Conservation (phyloP, 64 coral and sea anemone genomes). For the Pocillopora verrucosa region DNA sequence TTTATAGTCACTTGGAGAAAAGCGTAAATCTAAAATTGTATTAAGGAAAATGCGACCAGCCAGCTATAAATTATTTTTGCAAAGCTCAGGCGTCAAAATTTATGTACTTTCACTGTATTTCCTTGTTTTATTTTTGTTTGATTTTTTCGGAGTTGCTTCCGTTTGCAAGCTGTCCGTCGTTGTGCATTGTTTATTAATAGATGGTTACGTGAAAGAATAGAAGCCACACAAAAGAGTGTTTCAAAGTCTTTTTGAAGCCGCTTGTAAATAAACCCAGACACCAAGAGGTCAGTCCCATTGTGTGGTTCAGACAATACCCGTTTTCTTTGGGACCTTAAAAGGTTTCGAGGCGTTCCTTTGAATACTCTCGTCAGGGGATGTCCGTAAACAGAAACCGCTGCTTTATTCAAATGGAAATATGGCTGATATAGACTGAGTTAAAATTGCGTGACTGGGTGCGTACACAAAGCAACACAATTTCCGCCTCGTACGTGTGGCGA, state of each 20-base stretch:
- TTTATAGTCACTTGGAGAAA: too few species aligned
- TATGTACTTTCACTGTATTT: background rate
- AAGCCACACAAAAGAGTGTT: background rate
- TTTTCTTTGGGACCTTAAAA: background rate
- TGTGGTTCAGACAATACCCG: slow-evolving; percentile 12
- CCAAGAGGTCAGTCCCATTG: slow-evolving; percentile 27
- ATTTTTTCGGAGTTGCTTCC: background rate
- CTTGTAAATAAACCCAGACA: slow-evolving; percentile 3
- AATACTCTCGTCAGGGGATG: background rate
- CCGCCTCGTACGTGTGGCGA: background rate
- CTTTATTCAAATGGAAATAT: slow-evolving; percentile 13
- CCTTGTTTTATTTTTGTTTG: background rate
- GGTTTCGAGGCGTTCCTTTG: background rate
- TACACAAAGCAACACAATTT: background rate
- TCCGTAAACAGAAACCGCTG: background rate
- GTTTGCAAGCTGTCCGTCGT: background rate
- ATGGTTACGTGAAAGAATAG: background rate
- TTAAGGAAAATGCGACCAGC: too few species aligned
- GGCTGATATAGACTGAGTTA: background rate
- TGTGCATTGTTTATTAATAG: background rate
- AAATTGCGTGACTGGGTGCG: background rate
- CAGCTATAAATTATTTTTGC: background rate
- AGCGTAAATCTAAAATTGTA: too few species aligned
- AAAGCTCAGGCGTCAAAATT: background rate
- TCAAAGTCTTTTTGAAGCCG: too few species aligned